Conservation (phyloP, 2,797 vertebrate species). For the Melanotaenia nigrans region DNA sequence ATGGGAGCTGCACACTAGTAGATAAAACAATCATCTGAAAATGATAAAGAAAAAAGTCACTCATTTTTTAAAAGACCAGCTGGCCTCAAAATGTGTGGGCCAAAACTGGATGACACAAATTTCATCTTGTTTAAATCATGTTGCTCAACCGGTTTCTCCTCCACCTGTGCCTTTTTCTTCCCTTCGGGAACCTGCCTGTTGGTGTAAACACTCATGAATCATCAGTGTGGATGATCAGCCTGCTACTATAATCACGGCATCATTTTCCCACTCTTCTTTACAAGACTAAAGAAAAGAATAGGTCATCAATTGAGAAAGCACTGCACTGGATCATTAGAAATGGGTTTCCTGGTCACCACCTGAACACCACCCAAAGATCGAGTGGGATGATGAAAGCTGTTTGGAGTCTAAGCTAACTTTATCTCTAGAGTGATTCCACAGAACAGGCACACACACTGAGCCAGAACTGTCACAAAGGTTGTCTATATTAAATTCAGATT, state of each 20-base stretch:
- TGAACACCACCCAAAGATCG: neutral
- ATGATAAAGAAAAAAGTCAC: neutral
- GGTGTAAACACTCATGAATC: conserved; percentile 61
- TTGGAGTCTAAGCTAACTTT: neutral
- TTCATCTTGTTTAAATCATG: conserved; percentile 3
- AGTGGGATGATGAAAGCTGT: neutral
- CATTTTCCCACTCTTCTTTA: neutral
- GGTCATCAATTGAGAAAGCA: neutral
- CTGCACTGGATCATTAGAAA: neutral
- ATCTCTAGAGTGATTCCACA: neutral
- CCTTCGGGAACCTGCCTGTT: conserved; percentile 10
- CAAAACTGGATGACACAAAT: conserved; percentile 16
- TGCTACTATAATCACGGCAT: neutral
- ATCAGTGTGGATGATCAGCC: conserved; percentile 26
- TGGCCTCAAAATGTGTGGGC: conserved; percentile 24
- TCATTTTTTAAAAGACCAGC: conserved; percentile 15
- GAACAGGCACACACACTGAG: neutral
- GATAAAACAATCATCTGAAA: neutral
- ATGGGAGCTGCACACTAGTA: neutral
- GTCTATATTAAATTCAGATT: neutral
- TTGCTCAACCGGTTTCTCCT: conserved; percentile 55
- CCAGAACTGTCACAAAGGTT: neutral
- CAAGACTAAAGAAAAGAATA: neutral
- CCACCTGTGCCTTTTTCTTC: conserved; percentile 30
- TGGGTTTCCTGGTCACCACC: neutral